phyloP scores from a whole-genome alignment of 2,888 invertebrate genomes.

The Diaprepes abbreviatus region DNA sequence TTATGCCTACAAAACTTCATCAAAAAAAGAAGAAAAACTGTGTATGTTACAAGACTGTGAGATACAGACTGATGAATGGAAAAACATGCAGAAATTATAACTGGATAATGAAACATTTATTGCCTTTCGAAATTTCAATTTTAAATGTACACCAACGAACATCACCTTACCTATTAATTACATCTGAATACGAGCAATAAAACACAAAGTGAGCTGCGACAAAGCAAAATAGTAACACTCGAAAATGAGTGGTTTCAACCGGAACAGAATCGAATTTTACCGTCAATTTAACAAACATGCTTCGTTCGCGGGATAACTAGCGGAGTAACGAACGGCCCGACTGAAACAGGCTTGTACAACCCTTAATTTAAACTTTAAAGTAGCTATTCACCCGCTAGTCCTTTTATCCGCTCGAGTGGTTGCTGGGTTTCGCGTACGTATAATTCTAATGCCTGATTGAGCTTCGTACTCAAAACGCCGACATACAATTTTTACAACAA shows the following conservation, averaged over 20 bases:
- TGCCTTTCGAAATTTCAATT: no score
- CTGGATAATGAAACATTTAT: no score
- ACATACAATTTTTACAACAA: no score
- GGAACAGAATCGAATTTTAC: slow-evolving; percentile 45
- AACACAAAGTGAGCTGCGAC: neutral
- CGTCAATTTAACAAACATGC: slow-evolving; percentile 54
- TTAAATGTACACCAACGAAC: no score
- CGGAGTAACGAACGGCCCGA: slow-evolving; percentile 27
- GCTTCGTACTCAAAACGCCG: no score
- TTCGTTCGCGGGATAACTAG: slow-evolving; percentile 28
- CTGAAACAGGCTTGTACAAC: slow-evolving; percentile 37
- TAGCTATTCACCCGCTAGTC: slow-evolving; percentile 41
- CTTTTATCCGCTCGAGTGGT: slow-evolving; percentile 35
- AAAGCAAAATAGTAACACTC: slow-evolving; percentile 11
- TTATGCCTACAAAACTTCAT: no score
- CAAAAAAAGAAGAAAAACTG: no score
- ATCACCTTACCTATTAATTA: no score
- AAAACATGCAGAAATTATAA: no score
- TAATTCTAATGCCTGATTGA: slow-evolving; percentile 20
- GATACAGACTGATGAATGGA: no score
- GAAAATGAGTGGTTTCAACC: slow-evolving; percentile 16
- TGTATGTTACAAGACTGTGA: no score
- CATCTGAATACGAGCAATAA: neutral
- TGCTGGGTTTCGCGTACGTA: slow-evolving; percentile 6
- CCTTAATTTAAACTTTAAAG: slow-evolving; percentile 46